These are phyloP conservation scores for Melanogrammus aeglefinus DNA, from an alignment of 2,797 vertebrate genomes.

Conservation along the genomic window DNA sequence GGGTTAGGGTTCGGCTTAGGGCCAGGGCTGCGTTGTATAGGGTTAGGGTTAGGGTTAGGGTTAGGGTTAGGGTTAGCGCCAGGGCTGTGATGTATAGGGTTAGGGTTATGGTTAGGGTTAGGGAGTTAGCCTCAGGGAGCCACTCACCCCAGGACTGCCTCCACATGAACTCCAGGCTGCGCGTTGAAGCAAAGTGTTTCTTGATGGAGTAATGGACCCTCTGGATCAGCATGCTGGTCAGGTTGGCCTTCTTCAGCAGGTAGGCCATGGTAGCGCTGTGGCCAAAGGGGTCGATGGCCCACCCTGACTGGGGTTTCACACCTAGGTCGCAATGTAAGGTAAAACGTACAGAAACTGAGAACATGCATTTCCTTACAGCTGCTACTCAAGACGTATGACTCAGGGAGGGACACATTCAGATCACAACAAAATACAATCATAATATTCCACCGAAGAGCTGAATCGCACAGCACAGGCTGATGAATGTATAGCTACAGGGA, in stretches of 20 bases:
- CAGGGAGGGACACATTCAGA: too few species aligned
- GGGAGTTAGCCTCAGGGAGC: not conserved
- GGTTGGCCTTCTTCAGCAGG: constrained; percentile 88
- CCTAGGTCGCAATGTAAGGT: constrained; percentile 64
- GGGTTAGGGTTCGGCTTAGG: not conserved
- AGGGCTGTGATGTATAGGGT: too few species aligned
- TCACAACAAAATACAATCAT: not conserved
- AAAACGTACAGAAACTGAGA: constrained; percentile 27
- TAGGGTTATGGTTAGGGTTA: constrained; percentile 14
- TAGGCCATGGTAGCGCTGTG: constrained; percentile 95
- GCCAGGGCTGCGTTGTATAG: constrained; percentile 20
- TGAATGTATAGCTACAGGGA: not conserved
- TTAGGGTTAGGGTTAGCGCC: constrained; percentile 32
- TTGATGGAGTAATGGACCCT: constrained; percentile 95
- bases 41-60: too few species aligned
- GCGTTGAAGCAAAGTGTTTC: constrained; percentile 91
- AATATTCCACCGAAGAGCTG: not conserved
- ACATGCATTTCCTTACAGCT: not conserved
- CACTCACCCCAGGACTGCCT: constrained; percentile 93
- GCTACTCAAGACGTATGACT: too few species aligned
- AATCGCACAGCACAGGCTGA: not conserved
- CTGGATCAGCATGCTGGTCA: constrained; percentile 98
- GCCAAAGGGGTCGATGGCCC: constrained; percentile 96
- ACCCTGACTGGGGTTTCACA: constrained; percentile 83
- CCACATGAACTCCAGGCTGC: constrained; percentile 98